Percentiles rank a stretch among this genome's conserved stretches.
These are phyloP conservation scores for Luperina testacea DNA, from an alignment of 2,888 invertebrate species.

Conservation along the genomic window DNA sequence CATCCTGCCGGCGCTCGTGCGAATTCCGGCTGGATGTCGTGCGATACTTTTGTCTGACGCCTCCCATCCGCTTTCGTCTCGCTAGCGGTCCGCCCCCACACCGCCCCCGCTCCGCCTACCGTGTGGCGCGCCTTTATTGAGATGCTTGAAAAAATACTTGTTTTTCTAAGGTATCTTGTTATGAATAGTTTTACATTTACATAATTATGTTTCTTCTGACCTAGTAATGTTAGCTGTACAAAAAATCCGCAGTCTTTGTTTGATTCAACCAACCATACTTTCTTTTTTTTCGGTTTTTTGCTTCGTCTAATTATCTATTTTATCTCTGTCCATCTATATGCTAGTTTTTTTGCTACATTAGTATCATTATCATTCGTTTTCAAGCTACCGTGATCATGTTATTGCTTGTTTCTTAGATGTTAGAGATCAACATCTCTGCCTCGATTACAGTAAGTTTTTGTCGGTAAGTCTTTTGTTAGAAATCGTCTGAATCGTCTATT, in stretches of 20 bases:
- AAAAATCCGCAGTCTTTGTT: constrained; percentile 24
- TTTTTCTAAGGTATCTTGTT: constrained; percentile 44
- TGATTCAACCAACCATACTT: constrained; percentile 3
- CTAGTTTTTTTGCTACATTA: constrained; percentile 24
- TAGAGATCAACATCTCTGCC: background rate
- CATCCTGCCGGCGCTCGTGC: constrained; percentile 42
- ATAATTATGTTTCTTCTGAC: constrained; percentile 30
- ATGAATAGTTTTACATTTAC: constrained; percentile 32
- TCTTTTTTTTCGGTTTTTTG: constrained; percentile 9
- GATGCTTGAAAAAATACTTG: constrained; percentile 22
- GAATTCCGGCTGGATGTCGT: constrained; percentile 35
- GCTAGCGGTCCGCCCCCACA: constrained; percentile 22
- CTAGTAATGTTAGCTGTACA: constrained; percentile 19
- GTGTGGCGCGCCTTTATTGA: constrained; percentile 18
- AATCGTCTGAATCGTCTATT: background rate
- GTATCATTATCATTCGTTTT: constrained; percentile 31
- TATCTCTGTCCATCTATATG: constrained; percentile 7
- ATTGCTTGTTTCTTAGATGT: constrained; percentile 12
- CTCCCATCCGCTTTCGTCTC: constrained; percentile 45
- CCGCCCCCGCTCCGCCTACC: constrained; percentile 48
- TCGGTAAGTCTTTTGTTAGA: background rate
- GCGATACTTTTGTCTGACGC: constrained; percentile 42
- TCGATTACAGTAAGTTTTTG: background rate
- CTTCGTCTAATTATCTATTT: constrained; percentile 16
- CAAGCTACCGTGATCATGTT: constrained; percentile 6